Percentiles rank a stretch among this genome's conserved stretches.
These are phyloP conservation scores for Solea solea DNA, from an alignment of 2,113 vertebrate species.

Conservation along the genomic window DNA sequence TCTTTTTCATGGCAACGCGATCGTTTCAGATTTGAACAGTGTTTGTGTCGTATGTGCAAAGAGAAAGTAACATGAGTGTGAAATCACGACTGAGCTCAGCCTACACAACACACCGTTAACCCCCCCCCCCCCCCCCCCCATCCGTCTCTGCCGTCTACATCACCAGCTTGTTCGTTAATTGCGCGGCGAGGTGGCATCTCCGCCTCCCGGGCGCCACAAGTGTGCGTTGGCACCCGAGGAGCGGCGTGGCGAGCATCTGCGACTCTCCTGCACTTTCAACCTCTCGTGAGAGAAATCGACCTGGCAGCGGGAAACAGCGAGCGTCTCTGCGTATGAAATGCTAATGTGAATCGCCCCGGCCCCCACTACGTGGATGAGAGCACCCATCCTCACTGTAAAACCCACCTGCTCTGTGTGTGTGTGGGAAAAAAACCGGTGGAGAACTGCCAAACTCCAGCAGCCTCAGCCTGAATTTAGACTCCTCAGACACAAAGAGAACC, in stretches of 20 bases:
- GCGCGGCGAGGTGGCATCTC: conserved; percentile 42
- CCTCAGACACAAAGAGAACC: conserved; percentile 39
- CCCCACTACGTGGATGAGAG: conserved; percentile 51
- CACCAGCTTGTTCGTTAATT: conserved; percentile 40
- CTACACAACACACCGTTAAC: conserved; percentile 30
- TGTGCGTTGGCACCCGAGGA: conserved; percentile 58
- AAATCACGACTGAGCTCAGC: not conserved
- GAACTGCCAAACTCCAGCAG: conserved; percentile 45
- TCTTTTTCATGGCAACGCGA: too few relatives aligned
- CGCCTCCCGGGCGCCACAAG: not conserved
- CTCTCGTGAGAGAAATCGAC: conserved; percentile 65
- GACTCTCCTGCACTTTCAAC: conserved; percentile 55
- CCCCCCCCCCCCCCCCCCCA: not conserved
- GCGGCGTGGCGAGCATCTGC: conserved; percentile 46
- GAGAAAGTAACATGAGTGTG: not conserved
- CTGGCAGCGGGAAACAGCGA: conserved; percentile 58
- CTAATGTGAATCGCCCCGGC: conserved; percentile 60
- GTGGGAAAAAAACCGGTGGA: conserved; percentile 5
- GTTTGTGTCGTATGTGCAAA: not conserved
- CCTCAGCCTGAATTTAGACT: conserved; percentile 47
- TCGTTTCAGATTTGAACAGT: not conserved
- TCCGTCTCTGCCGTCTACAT: conserved; percentile 11
- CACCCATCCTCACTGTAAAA: conserved; percentile 46
- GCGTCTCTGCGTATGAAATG: conserved; percentile 72
- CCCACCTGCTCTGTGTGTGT: conserved; percentile 61